These are phyloP conservation scores for Empis livida DNA, from an alignment of 2,888 invertebrate species.

Conservation along the genomic window DNA sequence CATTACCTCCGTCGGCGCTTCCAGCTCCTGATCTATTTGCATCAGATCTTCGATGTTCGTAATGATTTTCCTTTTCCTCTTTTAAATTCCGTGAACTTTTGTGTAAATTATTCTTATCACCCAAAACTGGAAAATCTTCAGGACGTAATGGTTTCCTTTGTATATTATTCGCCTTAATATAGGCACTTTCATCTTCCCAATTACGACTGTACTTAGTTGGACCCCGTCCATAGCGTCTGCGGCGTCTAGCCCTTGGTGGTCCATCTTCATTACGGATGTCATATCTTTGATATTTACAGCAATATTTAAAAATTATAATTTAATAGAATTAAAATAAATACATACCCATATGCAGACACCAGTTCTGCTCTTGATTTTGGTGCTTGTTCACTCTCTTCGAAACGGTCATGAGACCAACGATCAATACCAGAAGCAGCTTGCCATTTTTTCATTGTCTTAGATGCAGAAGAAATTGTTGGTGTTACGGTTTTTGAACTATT, in stretches of 20 bases:
- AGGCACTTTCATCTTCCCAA: slow-evolving; percentile 89
- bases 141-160: slow-evolving; percentile 37
- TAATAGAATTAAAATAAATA: slow-evolving; percentile 28
- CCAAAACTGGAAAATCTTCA: slow-evolving; percentile 44
- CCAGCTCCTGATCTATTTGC: slow-evolving; percentile 5
- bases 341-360: slow-evolving; percentile 78
- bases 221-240: slow-evolving; percentile 78
- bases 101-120: slow-evolving; percentile 18
- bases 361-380: slow-evolving; percentile 79
- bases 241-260: slow-evolving; percentile 73
- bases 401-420: slow-evolving; percentile 77
- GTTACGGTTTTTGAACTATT: slow-evolving; percentile 17
- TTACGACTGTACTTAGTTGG: slow-evolving; percentile 85
- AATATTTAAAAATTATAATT: too few species aligned
- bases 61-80: slow-evolving; percentile 32
- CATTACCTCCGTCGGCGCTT: slow-evolving; percentile 5
- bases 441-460: slow-evolving; percentile 35
- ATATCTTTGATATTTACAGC: too few species aligned
- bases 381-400: slow-evolving; percentile 45
- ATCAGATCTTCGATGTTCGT: slow-evolving; percentile 16
- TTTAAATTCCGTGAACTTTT: slow-evolving; percentile 19
- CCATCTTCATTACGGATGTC: slow-evolving; percentile 89
- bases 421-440: slow-evolving; percentile 38
- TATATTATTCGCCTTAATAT: slow-evolving; percentile 43
- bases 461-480: slow-evolving; percentile 27